Evolutionary conservation across 30 jellyfish, hydroid and myxozoan species (phyloP).

Genomic region (Nemopilema nomurai): DNA sequence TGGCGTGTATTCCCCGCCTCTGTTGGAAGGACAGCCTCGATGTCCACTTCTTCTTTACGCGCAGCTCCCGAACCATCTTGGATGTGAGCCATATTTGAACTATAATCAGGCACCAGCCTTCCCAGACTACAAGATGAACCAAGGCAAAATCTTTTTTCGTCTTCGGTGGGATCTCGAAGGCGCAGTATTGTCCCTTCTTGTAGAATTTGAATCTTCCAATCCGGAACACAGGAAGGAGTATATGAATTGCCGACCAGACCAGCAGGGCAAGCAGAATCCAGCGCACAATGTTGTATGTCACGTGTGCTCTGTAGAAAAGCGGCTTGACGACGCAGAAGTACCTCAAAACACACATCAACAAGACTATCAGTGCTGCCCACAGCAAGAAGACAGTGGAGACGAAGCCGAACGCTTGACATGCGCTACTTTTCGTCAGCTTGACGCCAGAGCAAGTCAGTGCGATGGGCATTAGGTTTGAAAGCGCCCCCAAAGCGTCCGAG

Average conservation of each 20-base stretch:
- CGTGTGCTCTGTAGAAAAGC: slow-evolving; percentile 57
- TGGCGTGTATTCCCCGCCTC: slow-evolving; percentile 54
- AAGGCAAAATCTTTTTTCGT: slow-evolving; percentile 30
- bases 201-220: slow-evolving; percentile 66
- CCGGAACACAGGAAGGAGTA: slow-evolving; percentile 67
- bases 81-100: slow-evolving; percentile 22
- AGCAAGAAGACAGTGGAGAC: slow-evolving; percentile 59
- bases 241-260: slow-evolving; percentile 56
- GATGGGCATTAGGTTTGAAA: slow-evolving; percentile 34
- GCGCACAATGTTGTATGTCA: slow-evolving; percentile 23
- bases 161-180: slow-evolving; percentile 58
- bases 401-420: slow-evolving; percentile 63
- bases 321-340: slow-evolving; percentile 74
- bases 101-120: slow-evolving; percentile 53
- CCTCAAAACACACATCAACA: slow-evolving; percentile 65
- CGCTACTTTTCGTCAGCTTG: not conserved
- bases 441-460: slow-evolving; percentile 34
- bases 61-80: slow-evolving; percentile 45
- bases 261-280: slow-evolving; percentile 45
- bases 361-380: slow-evolving; percentile 70
- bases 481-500: slow-evolving; percentile 61
- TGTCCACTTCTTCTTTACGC: slow-evolving; percentile 46
- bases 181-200: slow-evolving; percentile 65
- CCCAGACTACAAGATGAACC: slow-evolving; percentile 75
- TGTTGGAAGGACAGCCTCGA: slow-evolving; percentile 58